phyloP scores from a whole-genome alignment of 2,888 invertebrate species.

The Metalampra italica region DNA sequence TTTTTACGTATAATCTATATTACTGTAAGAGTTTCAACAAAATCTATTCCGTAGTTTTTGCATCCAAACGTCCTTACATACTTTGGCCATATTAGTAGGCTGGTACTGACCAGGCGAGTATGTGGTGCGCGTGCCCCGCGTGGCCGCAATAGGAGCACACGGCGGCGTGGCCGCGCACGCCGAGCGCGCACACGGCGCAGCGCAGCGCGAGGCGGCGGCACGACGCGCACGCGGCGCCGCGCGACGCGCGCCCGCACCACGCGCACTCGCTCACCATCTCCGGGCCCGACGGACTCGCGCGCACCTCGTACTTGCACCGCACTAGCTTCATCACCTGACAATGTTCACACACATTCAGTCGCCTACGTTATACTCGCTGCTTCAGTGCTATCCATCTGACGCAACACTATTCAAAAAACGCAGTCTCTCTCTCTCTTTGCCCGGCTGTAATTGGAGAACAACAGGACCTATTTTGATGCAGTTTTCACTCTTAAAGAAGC shows the following conservation, averaged over 20 bases:
- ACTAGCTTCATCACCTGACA: slow-evolving; percentile 80
- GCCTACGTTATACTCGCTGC: too few species aligned
- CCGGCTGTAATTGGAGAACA: too few species aligned
- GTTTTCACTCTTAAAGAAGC: too few species aligned
- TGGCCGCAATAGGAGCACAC: slow-evolving; percentile 95
- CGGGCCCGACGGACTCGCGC: slow-evolving; percentile 20
- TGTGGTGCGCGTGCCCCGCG: slow-evolving; percentile 92
- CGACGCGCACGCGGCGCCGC: slow-evolving; percentile 83
- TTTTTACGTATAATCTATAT: too few species aligned
- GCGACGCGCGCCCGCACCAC: slow-evolving; percentile 83
- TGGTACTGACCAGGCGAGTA: slow-evolving; percentile 45
- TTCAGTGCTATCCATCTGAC: too few species aligned
- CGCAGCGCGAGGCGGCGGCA: slow-evolving; percentile 88
- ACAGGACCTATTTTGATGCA: too few species aligned
- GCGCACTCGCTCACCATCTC: slow-evolving; percentile 47
- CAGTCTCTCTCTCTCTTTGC: too few species aligned
- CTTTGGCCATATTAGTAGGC: too few species aligned
- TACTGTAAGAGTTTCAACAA: too few species aligned
- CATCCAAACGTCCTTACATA: too few species aligned
- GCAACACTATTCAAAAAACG: too few species aligned
- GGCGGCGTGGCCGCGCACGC: slow-evolving; percentile 90
- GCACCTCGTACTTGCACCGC: slow-evolving; percentile 45
- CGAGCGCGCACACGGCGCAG: slow-evolving; percentile 91
- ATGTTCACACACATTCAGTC: background rate
- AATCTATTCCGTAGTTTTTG: too few species aligned